Base-by-base conservation (phyloP, 2,888 invertebrate genomes). In the Allophyes oxyacanthae region DNA sequence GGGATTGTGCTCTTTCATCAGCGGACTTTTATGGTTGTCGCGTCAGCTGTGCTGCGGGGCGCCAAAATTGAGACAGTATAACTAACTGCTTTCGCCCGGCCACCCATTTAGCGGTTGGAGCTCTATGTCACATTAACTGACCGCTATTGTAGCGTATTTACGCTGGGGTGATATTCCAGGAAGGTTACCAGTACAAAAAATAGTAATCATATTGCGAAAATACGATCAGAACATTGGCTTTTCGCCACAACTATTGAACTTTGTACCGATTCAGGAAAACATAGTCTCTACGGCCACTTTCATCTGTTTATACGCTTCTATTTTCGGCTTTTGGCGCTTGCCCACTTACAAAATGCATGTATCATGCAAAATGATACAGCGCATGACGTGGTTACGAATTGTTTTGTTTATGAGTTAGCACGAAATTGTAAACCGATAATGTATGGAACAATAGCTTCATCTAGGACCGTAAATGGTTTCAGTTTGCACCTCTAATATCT, bases 1-100 rank as follows among this genome's bases (percentile, higher is more conserved):
- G 88, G 86, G 83, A 92, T 91, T 92, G 91, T 92, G 85, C 89
- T 89, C 92, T 91, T 90, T 92, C 90, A 92, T 91, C 90, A 85
- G 83, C 76, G 83, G 84, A 88, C 90, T 91, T 91, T 92, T 91
- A 92, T 90, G 85, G 86, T 73, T 82, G 80, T 72, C 84, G 88
- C 87, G 90, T 88, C 91, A 91, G 91, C 90, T 92, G 78, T 61
- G 64, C 76, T 77, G 85, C 71, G 81, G 85, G 79, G 72, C 82
- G 85, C 86, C 85, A 84, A 89, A 92, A 90, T 92, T 91, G 90
- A 91, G 88, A 90, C 87, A 87, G 85, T 84, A 63, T 73, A 82
- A 86, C 80, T 81, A 83, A 84, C 82, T 81, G 77, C 80, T 77
- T 80, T 79, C 57, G 55, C 69, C 58, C 72, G 50, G 59, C 77